Evolutionary conservation across 2,888 invertebrate species (phyloP).

Genomic region (Oegoconia quadripuncta): DNA sequence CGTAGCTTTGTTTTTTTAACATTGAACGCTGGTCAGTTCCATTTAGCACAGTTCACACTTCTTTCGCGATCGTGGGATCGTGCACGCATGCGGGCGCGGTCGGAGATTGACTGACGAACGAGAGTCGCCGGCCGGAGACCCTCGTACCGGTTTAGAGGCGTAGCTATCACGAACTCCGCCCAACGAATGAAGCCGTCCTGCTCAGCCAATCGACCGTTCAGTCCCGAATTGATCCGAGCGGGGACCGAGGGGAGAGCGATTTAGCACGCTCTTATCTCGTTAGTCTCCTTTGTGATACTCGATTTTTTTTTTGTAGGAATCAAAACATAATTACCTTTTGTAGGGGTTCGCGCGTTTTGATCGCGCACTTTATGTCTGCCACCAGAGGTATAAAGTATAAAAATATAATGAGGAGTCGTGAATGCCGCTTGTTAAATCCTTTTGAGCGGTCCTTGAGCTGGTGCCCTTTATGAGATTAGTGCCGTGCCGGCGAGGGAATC

Average conservation of each 20-base stretch:
- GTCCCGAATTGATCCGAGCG: conserved; percentile 69
- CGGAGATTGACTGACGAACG: conserved; percentile 69
- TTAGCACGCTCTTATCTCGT: conserved; percentile 80
- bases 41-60: conserved; percentile 68
- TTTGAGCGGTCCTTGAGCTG: conserved; percentile 61
- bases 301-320: conserved; percentile 75
- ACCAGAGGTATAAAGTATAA: conserved; percentile 74
- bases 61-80: conserved; percentile 58
- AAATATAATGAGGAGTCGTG: conserved; percentile 76
- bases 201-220: conserved; percentile 71
- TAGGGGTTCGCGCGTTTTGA: conserved; percentile 77
- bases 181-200: conserved; percentile 44
- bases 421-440: conserved; percentile 78
- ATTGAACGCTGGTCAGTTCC: conserved; percentile 78
- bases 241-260: conserved; percentile 67
- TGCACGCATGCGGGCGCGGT: conserved; percentile 77
- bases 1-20: conserved; percentile 80
- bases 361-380: conserved; percentile 72
- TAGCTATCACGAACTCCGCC: conserved; percentile 23
- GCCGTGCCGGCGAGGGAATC: conserved; percentile 39
- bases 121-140: conserved; percentile 38
- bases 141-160: conserved; percentile 42
- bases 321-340: conserved; percentile 80
- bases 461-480: conserved; percentile 68
- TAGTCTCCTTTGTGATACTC: conserved; percentile 78